A percentile compares a stretch with the other conserved stretches of the same genome.
Evolutionary conservation across 2,113 vertebrate genomes (phyloP).

Genomic region (Pholis gunnellus): DNA sequence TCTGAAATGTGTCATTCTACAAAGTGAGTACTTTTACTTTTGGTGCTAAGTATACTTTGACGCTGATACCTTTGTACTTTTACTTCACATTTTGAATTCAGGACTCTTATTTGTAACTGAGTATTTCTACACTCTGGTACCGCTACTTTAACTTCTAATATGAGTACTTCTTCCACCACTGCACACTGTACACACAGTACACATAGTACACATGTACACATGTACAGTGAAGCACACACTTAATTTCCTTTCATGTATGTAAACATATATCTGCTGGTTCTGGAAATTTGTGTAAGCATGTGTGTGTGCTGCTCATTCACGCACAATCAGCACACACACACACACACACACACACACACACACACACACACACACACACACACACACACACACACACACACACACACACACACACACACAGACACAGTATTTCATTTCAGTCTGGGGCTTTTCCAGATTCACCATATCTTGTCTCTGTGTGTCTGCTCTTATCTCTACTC

Average conservation of each 20-base stretch:
- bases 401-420: too few relatives aligned
- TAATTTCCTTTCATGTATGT: slow-evolving; percentile 11
- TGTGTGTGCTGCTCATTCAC: not conserved
- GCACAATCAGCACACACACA: slow-evolving; percentile 1
- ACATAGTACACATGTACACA: not conserved
- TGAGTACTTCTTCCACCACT: not conserved
- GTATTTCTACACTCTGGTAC: not conserved
- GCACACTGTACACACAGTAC: too few relatives aligned
- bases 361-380: slow-evolving; percentile 1
- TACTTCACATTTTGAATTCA: too few relatives aligned
- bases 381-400: not conserved
- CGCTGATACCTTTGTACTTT: not conserved
- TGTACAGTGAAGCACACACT: not conserved
- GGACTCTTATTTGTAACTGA: not conserved
- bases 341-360: slow-evolving; percentile 1
- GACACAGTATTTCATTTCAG: too few relatives aligned
- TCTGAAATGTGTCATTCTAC: not conserved
- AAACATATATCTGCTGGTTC: not conserved
- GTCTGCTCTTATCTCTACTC: not conserved
- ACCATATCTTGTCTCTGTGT: too few relatives aligned
- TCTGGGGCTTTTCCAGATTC: too few relatives aligned
- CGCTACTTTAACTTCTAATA: not conserved
- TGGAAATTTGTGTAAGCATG: too few relatives aligned
- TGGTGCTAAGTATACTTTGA: too few relatives aligned
- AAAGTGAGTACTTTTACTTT: too few relatives aligned